phyloP scores from a whole-genome alignment of 2,113 vertebrate genomes.

The Channa argus region DNA sequence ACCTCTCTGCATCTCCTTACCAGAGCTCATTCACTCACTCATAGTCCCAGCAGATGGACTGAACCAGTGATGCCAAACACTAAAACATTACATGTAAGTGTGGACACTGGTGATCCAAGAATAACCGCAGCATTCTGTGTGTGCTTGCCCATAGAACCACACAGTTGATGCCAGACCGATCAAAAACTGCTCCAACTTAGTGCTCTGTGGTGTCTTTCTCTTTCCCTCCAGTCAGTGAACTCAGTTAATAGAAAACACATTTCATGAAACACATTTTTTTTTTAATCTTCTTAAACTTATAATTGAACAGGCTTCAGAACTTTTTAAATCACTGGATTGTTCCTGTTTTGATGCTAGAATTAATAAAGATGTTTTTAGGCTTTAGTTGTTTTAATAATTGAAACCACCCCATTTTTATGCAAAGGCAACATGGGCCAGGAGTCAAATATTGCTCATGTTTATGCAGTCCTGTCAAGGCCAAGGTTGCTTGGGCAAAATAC shows the following conservation, averaged over 20 bases:
- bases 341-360: slow-evolving; percentile 6
- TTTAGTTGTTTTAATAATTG: slow-evolving; percentile 43
- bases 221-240: slow-evolving; percentile 70
- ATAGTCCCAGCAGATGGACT: slow-evolving; percentile 57
- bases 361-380: slow-evolving; percentile 26
- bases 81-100: slow-evolving; percentile 67
- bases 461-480: slow-evolving; percentile 47
- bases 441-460: slow-evolving; percentile 58
- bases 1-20: slow-evolving; percentile 62
- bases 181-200: slow-evolving; percentile 59
- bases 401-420: slow-evolving; percentile 45
- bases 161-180: slow-evolving; percentile 69
- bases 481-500: slow-evolving; percentile 58
- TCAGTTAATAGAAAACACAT: slow-evolving; percentile 58
- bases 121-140: slow-evolving; percentile 74
- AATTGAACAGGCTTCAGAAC: neutral
- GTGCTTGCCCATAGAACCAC: slow-evolving; percentile 68
- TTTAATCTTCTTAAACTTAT: slow-evolving; percentile 26
- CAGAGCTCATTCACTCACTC: slow-evolving; percentile 44
- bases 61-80: slow-evolving; percentile 65
- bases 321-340: slow-evolving; percentile 20
- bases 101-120: slow-evolving; percentile 66
- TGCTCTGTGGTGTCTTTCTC: slow-evolving; percentile 57
- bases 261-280: slow-evolving; percentile 33
- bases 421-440: slow-evolving; percentile 37